Evolutionary conservation across 1,140 invertebrate species (phyloP), one percentile per base, ranked within the genome.

Genomic region (Asbolus verrucosus): DNA sequence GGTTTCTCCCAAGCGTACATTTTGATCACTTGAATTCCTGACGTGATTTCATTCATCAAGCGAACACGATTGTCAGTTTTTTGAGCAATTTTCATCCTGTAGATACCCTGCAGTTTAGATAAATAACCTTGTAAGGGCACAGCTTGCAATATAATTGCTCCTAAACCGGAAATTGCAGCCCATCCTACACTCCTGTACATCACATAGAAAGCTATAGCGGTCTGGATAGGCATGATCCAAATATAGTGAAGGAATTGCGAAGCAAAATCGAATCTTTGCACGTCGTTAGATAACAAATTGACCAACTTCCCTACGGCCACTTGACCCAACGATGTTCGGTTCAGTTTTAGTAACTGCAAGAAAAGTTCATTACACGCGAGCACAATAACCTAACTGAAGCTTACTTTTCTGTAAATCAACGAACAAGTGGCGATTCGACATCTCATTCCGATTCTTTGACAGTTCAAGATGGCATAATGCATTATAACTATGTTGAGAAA

Each of bases 1-100:
- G 91, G 89, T 73, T 88, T 89, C 75, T 94, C 92, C 92, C 92
- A 94, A 1, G 90, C 87, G 74, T 93, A 93, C 92, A 94, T 94
- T 85, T 95, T 96, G 61, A 91, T 90, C 0, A 95, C 90, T 82
- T 93, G 87, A 0, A 88, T 75, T 9, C 89, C 89, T 39, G 83
- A 83, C 1, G 94, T 89, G 14, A 95, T 88, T 82, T 95, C 93
- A 75, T 88, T 92, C 92, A 95, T 95, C 3, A 94, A 80, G 73
- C 90, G 87, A 0, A 95, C 89, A 70, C 94, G 83, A 78, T 92
- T 87, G 79, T 96, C 94, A 0, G 93, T 94, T 31, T 86, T 81
- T 11, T 81, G 77, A 0, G 91, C 91, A 11, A 90, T 91, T 80
- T 89, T 87, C 9, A 84, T 82, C 70, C 92, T 81, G 5, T 90